Percentiles rank a stretch among this genome's conserved stretches.
Conservation (phyloP, 2,113 vertebrate species). For the Sebastes fasciatus region DNA sequence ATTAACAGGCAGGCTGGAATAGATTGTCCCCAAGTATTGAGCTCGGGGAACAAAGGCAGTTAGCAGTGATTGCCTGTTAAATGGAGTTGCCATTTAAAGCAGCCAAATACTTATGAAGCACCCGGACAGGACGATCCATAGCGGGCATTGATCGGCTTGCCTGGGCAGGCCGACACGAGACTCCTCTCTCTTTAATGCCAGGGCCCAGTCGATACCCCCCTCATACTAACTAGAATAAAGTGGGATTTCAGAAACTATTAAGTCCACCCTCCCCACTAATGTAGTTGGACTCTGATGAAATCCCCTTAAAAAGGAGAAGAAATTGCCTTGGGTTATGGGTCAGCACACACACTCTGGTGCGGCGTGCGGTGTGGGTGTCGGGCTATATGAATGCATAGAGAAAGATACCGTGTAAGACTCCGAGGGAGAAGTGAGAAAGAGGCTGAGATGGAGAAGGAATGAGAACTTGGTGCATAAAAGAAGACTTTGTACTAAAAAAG, state of each 20-base stretch:
- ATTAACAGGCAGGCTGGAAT: conserved; percentile 82
- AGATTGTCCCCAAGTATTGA: conserved; percentile 84
- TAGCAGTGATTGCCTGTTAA: conserved; percentile 88
- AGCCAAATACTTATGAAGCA: conserved; percentile 87
- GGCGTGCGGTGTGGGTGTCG: conserved; percentile 18
- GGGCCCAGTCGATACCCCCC: conserved; percentile 80
- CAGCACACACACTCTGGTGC: conserved; percentile 70
- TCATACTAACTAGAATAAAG: conserved; percentile 84
- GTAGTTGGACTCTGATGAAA: conserved; percentile 84
- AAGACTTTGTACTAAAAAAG: conserved; percentile 51
- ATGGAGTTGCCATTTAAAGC: conserved; percentile 87
- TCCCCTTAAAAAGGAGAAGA: conserved; percentile 83
- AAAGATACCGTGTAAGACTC: conserved; percentile 47
- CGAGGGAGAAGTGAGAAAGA: conserved; percentile 25
- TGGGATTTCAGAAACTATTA: conserved; percentile 84
- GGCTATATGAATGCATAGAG: conserved; percentile 45
- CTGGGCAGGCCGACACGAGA: conserved; percentile 74
- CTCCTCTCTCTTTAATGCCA: conserved; percentile 78
- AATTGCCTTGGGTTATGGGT: conserved; percentile 85
- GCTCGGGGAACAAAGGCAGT: conserved; percentile 83
- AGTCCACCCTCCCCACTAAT: conserved; percentile 82
- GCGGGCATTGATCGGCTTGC: conserved; percentile 81
- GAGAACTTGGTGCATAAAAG: conserved; percentile 58
- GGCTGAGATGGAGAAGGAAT: conserved; percentile 41
- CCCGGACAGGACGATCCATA: conserved; percentile 86